Conservation (phyloP, 2,888 invertebrate genomes). For the Macroteleia sp. region DNA sequence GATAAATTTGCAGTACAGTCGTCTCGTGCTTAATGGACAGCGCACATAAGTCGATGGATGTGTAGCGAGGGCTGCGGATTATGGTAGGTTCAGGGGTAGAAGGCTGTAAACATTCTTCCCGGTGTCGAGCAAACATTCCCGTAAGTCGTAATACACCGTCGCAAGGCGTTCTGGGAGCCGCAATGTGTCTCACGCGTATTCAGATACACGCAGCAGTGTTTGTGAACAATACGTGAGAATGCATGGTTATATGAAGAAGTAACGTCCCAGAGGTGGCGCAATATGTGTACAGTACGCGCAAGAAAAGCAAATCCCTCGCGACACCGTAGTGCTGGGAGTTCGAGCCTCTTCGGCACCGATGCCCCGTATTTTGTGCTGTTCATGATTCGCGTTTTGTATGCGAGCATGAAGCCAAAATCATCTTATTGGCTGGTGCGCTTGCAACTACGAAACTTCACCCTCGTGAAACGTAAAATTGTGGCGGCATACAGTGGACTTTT, state of each 20-base stretch:
- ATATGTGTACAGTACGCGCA: constrained; percentile 29
- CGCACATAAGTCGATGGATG: constrained; percentile 62
- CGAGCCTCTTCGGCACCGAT: constrained; percentile 45
- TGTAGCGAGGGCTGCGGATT: constrained; percentile 59
- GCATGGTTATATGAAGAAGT: constrained; percentile 47
- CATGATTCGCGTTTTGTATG: constrained; percentile 52
- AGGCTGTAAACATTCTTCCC: constrained; percentile 72
- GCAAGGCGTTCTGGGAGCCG: constrained; percentile 59
- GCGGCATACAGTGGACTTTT: constrained; percentile 22
- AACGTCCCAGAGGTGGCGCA: constrained; percentile 53
- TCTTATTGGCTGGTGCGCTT: constrained; percentile 66
- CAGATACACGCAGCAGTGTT: constrained; percentile 21
- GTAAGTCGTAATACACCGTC: constrained; percentile 73
- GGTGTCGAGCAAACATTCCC: constrained; percentile 67
- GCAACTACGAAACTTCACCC: constrained; percentile 7
- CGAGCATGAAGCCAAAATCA: constrained; percentile 52
- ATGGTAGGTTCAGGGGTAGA: constrained; percentile 55
- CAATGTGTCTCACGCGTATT: constrained; percentile 67
- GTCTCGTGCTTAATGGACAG: constrained; percentile 61
- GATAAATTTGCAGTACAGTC: constrained; percentile 58
- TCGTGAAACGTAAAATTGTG: constrained; percentile 30
- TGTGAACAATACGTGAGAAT: constrained; percentile 35
- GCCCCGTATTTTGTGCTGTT: constrained; percentile 47
- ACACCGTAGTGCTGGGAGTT: constrained; percentile 30
- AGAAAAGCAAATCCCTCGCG: constrained; percentile 50